Evolutionary conservation across 2,888 invertebrate genomes (phyloP).

Genomic region (Eupithecia subfuscata): DNA sequence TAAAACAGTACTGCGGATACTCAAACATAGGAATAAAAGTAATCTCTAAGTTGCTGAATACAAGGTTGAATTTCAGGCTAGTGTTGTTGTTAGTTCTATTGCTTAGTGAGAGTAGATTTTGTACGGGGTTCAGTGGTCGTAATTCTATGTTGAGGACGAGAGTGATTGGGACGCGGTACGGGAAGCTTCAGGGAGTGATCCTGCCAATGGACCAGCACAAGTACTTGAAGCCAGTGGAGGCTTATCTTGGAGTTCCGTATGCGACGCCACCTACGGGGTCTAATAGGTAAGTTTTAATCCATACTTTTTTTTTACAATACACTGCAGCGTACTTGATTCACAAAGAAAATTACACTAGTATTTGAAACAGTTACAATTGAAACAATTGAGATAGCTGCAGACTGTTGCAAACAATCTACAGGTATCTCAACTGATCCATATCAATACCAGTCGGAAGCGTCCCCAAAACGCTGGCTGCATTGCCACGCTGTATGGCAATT

Average conservation of each 20-base stretch:
- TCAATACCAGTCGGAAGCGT: no score
- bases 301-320: no score
- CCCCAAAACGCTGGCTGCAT: no score
- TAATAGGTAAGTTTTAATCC: constrained; percentile 84
- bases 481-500: no score
- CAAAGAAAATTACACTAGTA: no score
- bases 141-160: constrained; percentile 91
- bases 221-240: constrained; percentile 90
- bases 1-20: constrained; percentile 69
- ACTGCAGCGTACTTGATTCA: no score
- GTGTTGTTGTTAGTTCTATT: constrained; percentile 67
- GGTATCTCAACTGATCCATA: no score
- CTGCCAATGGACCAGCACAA: constrained; percentile 91
- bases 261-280: constrained; percentile 93
- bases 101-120: constrained; percentile 66
- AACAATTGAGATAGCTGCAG: no score
- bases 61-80: constrained; percentile 58
- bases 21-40: constrained; percentile 48
- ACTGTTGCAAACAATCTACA: no score
- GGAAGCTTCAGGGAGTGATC: constrained; percentile 92
- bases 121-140: constrained; percentile 74
- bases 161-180: constrained; percentile 93
- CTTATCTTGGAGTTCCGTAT: constrained; percentile 94
- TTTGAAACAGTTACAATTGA: no score
- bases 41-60: constrained; percentile 24